Base-by-base conservation (phyloP, 2,888 invertebrate genomes). In the Malthinus flaveolus region DNA sequence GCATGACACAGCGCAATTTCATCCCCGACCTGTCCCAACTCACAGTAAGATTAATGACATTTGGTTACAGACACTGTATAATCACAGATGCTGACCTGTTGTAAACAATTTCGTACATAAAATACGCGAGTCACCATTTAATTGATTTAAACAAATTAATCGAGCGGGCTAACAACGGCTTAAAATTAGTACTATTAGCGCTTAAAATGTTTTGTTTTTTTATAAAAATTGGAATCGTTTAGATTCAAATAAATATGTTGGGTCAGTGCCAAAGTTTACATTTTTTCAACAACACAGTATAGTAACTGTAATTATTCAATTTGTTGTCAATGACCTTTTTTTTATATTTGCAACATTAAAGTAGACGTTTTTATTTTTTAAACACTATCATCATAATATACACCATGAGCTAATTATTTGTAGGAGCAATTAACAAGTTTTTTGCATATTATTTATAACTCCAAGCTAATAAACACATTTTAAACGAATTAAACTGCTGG, bases 1-100 rank as follows among this genome's bases (percentile, higher is more conserved):
- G 56, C 73, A 74, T 75, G 75, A 75, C 73, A 71, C 67, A 68
- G 72, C 73, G 71, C 70, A 75, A 73, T 74, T 66, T 68, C 68
- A 65, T 53, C 60, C 71, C 69, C 69, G 74, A 75, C 76, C 76
- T 75, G 68, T 70, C 74, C 66, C 65, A 74, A 71, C 71, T 65
- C 65, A 64, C 68, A 67, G 67, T 63, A 73, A 75, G 76, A 76
- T 76, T 75, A 75, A 76, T 76, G 76, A 75, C 73, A 71, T 70
- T 65, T 71, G 67, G 65, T 68, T 63, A 56, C 49, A 59, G 54
- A 59, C 59, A 59, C 53, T 54, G 52, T 58, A 56, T 58, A 59
- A 51, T 54, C 59, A 55, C 54, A 42, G 39, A 42, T 42, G 53
- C 55, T 55, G 59, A 59, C 55, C 49, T 49, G 49, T 36, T 55